Percentiles rank a stretch among this genome's conserved stretches.
phyloP scores from a whole-genome alignment of 2,888 invertebrate genomes.

The Euzetes globulus region DNA sequence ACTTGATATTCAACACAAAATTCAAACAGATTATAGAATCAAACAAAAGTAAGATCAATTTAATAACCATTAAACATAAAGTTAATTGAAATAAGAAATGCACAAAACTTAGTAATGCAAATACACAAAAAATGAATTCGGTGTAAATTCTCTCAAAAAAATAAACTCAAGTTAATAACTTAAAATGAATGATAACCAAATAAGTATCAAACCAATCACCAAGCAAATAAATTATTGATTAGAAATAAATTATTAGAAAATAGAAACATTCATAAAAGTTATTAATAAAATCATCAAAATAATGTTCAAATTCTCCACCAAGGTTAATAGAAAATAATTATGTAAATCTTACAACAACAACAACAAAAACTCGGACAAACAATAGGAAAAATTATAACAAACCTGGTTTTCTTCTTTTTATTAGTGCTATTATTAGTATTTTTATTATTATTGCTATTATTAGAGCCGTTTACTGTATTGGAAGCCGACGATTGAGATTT shows the following conservation, averaged over 20 bases:
- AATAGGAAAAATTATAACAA: not conserved
- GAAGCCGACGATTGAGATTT: constrained; percentile 17
- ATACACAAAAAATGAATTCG: not conserved
- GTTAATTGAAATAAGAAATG: not conserved
- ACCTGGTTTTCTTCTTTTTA: constrained; percentile 29
- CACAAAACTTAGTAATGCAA: not conserved
- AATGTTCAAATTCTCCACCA: too few relatives aligned
- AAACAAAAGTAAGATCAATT: not conserved
- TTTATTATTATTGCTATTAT: not conserved
- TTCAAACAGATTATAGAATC: not conserved
- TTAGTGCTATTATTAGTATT: not conserved
- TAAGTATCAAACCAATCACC: too few relatives aligned
- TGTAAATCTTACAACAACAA: not conserved
- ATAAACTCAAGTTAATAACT: not conserved
- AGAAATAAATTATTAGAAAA: too few relatives aligned
- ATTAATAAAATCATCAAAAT: too few relatives aligned
- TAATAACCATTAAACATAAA: not conserved
- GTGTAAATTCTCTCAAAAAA: not conserved
- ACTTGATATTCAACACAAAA: constrained; percentile 18
- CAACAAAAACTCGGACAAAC: not conserved
- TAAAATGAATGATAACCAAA: too few relatives aligned
- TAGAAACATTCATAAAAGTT: too few relatives aligned
- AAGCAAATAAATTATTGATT: too few relatives aligned
- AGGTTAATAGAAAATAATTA: too few relatives aligned
- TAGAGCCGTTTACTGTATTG: not conserved